Evolutionary conservation across 2,797 vertebrate species (phyloP).

Genomic region (Sorex maritimensis): DNA sequence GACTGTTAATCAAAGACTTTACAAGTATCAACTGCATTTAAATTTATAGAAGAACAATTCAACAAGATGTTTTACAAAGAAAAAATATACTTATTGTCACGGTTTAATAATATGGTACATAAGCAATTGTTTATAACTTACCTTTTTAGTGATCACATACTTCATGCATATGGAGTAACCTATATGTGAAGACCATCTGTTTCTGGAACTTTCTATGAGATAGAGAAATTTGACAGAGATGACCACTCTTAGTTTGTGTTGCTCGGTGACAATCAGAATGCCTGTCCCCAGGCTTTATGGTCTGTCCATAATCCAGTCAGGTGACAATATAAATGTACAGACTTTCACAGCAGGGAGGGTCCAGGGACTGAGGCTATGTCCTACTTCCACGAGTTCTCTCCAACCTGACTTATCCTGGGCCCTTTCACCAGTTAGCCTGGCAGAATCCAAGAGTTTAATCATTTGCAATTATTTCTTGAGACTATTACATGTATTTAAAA

Average conservation of each 20-base stretch:
- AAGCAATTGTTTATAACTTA: not conserved
- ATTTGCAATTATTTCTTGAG: conserved; percentile 57
- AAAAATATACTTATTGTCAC: not conserved
- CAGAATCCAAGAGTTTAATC: conserved; percentile 6
- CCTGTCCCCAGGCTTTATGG: conserved; percentile 14
- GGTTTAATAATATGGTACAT: not conserved
- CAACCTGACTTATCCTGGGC: not conserved
- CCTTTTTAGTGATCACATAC: not conserved
- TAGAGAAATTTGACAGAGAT: conserved; percentile 15
- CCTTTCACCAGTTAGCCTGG: conserved; percentile 8
- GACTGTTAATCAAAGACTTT: not conserved
- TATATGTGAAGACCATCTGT: no score
- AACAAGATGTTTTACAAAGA: not conserved
- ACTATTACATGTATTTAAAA: conserved; percentile 63
- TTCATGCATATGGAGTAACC: not conserved
- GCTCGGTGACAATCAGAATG: conserved; percentile 21
- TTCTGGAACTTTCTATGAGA: conserved; percentile 28
- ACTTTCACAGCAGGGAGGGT: not conserved
- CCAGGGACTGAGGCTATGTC: not conserved
- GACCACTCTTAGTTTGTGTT: not conserved
- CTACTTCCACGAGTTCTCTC: not conserved
- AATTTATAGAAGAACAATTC: not conserved
- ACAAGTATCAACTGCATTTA: no score
- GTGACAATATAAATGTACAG: conserved; percentile 22
- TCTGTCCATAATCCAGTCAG: conserved; percentile 27